Percentiles rank a stretch among this genome's conserved stretches.
Evolutionary conservation across 2,888 invertebrate genomes (phyloP).

Genomic region (Hoplodrina blanda): DNA sequence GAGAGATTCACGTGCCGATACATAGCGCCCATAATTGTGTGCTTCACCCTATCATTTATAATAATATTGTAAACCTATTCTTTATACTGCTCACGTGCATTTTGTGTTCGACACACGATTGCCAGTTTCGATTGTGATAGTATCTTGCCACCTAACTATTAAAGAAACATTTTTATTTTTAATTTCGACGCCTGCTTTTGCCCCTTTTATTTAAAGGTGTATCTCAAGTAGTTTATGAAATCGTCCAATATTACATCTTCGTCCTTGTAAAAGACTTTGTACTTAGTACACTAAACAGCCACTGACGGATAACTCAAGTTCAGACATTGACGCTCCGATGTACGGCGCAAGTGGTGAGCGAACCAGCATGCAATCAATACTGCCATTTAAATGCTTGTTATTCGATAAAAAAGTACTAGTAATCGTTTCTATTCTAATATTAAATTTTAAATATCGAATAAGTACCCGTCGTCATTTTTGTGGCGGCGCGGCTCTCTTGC

Average conservation of each 20-base stretch:
- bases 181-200: slow-evolving; percentile 76
- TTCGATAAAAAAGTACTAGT: slow-evolving; percentile 55
- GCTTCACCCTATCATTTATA: slow-evolving; percentile 49
- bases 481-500: slow-evolving; percentile 51
- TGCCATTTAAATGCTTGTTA: slow-evolving; percentile 62
- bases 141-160: slow-evolving; percentile 85
- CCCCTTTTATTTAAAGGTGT: slow-evolving; percentile 69
- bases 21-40: slow-evolving; percentile 19
- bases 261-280: slow-evolving; percentile 89
- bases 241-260: slow-evolving; percentile 90
- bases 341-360: slow-evolving; percentile 73
- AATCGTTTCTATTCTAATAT: slow-evolving; percentile 58
- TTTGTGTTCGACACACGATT: slow-evolving; percentile 75
- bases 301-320: slow-evolving; percentile 75
- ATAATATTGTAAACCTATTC: slow-evolving; percentile 58
- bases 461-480: slow-evolving; percentile 59
- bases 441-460: slow-evolving; percentile 55
- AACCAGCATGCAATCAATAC: slow-evolving; percentile 52
- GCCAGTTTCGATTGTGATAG: slow-evolving; percentile 85
- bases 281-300: slow-evolving; percentile 84
- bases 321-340: slow-evolving; percentile 66
- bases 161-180: slow-evolving; percentile 67
- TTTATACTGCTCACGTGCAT: slow-evolving; percentile 73
- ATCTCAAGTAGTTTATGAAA: slow-evolving; percentile 79
- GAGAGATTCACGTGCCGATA: slow-evolving; percentile 17